Evolutionary conservation across 2,113 vertebrate species (phyloP).

Genomic region (Bungarus multicinctus): DNA sequence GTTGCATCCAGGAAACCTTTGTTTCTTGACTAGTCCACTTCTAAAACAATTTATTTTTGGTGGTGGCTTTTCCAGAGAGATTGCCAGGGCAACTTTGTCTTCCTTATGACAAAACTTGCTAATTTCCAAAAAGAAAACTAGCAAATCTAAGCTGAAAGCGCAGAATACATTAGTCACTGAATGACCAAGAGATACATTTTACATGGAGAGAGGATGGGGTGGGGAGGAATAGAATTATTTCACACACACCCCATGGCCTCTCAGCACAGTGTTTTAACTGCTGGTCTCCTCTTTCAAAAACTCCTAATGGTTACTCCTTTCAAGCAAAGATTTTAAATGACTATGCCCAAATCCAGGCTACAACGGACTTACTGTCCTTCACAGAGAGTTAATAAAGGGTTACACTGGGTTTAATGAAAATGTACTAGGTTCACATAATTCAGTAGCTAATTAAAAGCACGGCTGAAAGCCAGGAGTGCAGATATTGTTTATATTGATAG

Average conservation of each 20-base stretch:
- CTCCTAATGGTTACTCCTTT: conserved; percentile 56
- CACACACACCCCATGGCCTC: conserved; percentile 52
- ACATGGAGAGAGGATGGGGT: conserved; percentile 18
- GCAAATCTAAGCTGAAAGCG: conserved; percentile 60
- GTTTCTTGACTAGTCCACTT: conserved; percentile 22
- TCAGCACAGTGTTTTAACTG: conserved; percentile 49
- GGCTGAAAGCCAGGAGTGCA: conserved; percentile 61
- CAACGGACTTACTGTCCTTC: conserved; percentile 47
- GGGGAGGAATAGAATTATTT: conserved; percentile 31
- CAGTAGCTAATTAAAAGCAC: conserved; percentile 70
- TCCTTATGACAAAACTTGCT: conserved; percentile 57
- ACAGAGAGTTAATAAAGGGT: conserved; percentile 62
- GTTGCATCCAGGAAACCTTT: background rate
- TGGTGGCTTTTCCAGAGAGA: conserved; percentile 34
- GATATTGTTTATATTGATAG: conserved; percentile 73
- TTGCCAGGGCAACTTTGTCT: conserved; percentile 52
- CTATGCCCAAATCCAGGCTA: conserved; percentile 43
- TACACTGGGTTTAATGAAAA: conserved; percentile 65
- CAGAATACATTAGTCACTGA: conserved; percentile 54
- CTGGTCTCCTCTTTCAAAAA: conserved; percentile 48
- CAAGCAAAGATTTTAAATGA: conserved; percentile 55
- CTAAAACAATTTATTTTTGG: conserved; percentile 43
- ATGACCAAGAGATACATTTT: conserved; percentile 59
- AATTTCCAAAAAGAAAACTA: conserved; percentile 54
- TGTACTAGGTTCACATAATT: conserved; percentile 63